phyloP scores from a whole-genome alignment of 2,888 invertebrate species.

The Dynastes maya region DNA sequence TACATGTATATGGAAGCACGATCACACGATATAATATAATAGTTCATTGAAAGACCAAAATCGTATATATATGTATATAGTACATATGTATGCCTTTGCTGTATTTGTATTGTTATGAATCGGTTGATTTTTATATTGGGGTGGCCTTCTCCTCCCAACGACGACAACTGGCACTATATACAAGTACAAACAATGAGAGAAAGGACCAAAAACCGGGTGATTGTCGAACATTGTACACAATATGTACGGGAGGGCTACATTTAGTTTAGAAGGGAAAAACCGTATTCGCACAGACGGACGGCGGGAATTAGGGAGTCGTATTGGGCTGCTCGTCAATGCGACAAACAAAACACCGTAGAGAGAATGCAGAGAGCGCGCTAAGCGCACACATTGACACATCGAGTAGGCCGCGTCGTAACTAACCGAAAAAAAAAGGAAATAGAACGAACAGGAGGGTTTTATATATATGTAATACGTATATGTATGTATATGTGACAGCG shows the following conservation, averaged over 20 bases:
- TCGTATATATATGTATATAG: constrained; percentile 33
- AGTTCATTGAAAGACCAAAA: constrained; percentile 43
- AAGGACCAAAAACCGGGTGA: constrained; percentile 30
- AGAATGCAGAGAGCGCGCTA: constrained; percentile 26
- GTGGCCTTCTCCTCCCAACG: constrained; percentile 42
- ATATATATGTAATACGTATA: not conserved
- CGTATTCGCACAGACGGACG: constrained; percentile 59
- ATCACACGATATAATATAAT: constrained; percentile 6
- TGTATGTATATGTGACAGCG: too few relatives aligned
- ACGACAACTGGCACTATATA: constrained; percentile 28
- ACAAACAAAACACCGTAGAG: constrained; percentile 60
- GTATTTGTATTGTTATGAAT: constrained; percentile 41
- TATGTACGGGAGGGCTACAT: not conserved
- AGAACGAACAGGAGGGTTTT: constrained; percentile 18
- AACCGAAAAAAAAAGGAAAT: constrained; percentile 40
- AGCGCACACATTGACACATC: constrained; percentile 15
- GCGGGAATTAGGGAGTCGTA: constrained; percentile 57
- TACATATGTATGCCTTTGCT: not conserved
- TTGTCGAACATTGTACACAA: constrained; percentile 18
- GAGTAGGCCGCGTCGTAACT: constrained; percentile 6
- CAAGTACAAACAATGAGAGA: constrained; percentile 32
- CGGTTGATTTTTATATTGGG: constrained; percentile 53
- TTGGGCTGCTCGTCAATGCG: constrained; percentile 55
- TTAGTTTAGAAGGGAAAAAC: constrained; percentile 56
- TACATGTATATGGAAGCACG: not conserved